These are phyloP conservation scores for Siphlonurus alternatus DNA, from an alignment of 2,888 invertebrate species.

Conservation along the genomic window DNA sequence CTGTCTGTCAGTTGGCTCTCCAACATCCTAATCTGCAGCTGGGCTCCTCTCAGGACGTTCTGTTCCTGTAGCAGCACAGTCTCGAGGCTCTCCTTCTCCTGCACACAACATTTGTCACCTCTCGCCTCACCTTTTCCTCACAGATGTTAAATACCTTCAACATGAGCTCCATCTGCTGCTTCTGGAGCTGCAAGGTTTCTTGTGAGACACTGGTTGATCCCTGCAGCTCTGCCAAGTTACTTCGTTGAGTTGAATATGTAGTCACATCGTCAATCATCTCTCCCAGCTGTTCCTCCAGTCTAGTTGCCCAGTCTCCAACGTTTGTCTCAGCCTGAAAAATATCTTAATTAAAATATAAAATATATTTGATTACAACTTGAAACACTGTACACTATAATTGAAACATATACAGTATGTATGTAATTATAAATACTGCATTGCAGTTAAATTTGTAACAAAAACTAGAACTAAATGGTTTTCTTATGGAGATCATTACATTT, in stretches of 20 bases:
- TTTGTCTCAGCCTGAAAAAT: not conserved
- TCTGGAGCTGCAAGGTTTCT: not conserved
- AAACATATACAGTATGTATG: too few relatives aligned
- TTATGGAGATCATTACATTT: too few relatives aligned
- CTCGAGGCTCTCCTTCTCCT: not conserved
- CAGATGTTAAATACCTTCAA: too few relatives aligned
- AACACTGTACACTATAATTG: too few relatives aligned
- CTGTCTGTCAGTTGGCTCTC: not conserved
- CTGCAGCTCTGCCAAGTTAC: not conserved
- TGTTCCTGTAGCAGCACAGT: not conserved
- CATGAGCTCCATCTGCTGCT: not conserved
- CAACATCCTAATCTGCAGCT: not conserved
- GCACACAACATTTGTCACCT: too few relatives aligned
- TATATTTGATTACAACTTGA: too few relatives aligned
- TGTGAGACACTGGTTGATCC: not conserved
- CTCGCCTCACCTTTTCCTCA: too few relatives aligned
- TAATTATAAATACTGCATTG: too few relatives aligned
- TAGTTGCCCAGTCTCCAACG: not conserved
- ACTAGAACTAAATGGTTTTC: too few relatives aligned
- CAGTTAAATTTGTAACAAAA: too few relatives aligned
- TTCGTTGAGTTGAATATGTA: not conserved
- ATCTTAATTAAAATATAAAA: too few relatives aligned
- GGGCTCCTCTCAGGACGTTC: not conserved
- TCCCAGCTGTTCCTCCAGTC: not conserved
- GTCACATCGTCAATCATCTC: not conserved